Evolutionary conservation across 2,113 vertebrate genomes (phyloP).

Genomic region (Vombatus ursinus): DNA sequence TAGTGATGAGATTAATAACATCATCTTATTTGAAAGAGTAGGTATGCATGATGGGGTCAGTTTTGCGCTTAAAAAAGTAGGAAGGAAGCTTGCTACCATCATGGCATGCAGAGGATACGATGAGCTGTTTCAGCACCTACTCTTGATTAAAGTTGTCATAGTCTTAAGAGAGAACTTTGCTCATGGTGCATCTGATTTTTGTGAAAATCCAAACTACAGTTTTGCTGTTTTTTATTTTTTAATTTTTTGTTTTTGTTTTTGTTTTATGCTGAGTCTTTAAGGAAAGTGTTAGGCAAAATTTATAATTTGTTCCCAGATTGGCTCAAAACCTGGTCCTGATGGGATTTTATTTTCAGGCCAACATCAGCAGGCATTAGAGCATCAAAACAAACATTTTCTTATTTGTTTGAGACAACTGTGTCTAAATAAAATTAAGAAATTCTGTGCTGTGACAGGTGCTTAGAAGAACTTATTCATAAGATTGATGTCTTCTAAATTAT

Average conservation of each 20-base stretch:
- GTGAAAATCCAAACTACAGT: slow-evolving; percentile 39
- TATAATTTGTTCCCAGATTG: slow-evolving; percentile 23
- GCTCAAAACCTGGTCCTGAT: background rate
- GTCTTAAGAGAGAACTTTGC: slow-evolving; percentile 45
- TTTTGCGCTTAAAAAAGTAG: slow-evolving; percentile 35
- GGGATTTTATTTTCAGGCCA: slow-evolving; percentile 34
- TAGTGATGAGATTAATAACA: slow-evolving; percentile 16
- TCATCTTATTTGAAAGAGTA: slow-evolving; percentile 25
- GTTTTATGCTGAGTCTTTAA: background rate
- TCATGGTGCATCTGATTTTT: slow-evolving; percentile 57
- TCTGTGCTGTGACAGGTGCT: slow-evolving; percentile 39
- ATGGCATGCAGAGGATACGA: slow-evolving; percentile 28
- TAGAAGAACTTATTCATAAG: slow-evolving; percentile 40
- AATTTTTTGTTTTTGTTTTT: background rate
- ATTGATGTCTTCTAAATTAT: slow-evolving; percentile 38
- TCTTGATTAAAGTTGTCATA: slow-evolving; percentile 49
- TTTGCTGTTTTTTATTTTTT: background rate
- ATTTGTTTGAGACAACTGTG: slow-evolving; percentile 16
- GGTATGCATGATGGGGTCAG: background rate
- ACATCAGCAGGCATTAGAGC: background rate
- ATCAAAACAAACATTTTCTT: slow-evolving; percentile 41
- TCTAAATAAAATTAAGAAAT: slow-evolving; percentile 39
- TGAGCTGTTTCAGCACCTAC: slow-evolving; percentile 32
- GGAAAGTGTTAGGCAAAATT: slow-evolving; percentile 10
- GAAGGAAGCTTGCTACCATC: background rate